phyloP scores from a whole-genome alignment of 2,113 vertebrate species.

The Muntiacus reevesi region DNA sequence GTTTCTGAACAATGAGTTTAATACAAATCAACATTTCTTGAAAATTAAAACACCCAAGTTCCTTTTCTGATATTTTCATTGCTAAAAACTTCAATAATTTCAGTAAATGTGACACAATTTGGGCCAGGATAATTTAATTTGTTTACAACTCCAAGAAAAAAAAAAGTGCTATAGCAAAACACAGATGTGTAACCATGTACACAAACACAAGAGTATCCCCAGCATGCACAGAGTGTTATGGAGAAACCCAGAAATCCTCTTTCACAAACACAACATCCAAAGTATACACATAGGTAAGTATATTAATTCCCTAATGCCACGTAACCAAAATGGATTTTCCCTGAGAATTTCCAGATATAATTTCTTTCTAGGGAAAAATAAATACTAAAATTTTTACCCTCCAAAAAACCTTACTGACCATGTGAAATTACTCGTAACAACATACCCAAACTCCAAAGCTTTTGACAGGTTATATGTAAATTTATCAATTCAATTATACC shows the following conservation, averaged over 20 bases:
- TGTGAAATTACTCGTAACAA: not conserved
- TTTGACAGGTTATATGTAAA: not conserved
- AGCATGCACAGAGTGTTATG: not conserved
- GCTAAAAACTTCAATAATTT: conserved; percentile 26
- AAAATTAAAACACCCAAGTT: conserved; percentile 13
- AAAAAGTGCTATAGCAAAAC: not conserved
- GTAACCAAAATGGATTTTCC: conserved; percentile 9
- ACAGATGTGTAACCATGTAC: not conserved
- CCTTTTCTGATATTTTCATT: conserved; percentile 24
- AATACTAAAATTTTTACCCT: conserved; percentile 1
- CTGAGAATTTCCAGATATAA: not conserved
- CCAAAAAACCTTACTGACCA: not conserved
- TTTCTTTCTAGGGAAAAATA: conserved; percentile 7
- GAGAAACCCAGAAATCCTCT: not conserved
- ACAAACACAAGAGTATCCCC: conserved; percentile 16
- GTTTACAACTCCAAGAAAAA: conserved; percentile 1
- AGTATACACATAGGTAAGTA: not conserved
- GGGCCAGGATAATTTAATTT: not conserved
- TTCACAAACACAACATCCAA: conserved; percentile 18
- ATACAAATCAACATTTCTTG: conserved; percentile 28
- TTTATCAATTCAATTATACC: not conserved
- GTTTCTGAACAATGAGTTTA: not conserved
- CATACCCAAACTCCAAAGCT: not conserved
- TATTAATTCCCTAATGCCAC: not conserved
- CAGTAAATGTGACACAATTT: not conserved